Evolutionary conservation across 2,888 invertebrate species (phyloP).

Genomic region (Panopea generosa): DNA sequence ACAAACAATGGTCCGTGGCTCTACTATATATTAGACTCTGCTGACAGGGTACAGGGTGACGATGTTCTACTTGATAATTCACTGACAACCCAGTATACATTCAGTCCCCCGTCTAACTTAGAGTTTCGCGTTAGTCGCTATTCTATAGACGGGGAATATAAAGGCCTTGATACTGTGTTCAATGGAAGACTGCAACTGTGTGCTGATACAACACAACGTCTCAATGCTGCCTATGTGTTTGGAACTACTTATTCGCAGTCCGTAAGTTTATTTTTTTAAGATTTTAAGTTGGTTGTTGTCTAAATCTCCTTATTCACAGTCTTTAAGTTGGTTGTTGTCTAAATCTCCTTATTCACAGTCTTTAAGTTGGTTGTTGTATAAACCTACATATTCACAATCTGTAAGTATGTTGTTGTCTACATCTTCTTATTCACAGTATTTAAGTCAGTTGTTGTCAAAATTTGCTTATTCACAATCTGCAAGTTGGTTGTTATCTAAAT

Average conservation of each 20-base stretch:
- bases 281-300: too few relatives aligned
- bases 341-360: too few relatives aligned
- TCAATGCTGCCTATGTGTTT: constrained; percentile 84
- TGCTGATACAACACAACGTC: constrained; percentile 68
- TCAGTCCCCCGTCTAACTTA: constrained; percentile 73
- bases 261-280: too few relatives aligned
- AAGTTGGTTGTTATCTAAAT: too few relatives aligned
- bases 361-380: too few relatives aligned
- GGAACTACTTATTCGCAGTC: constrained; percentile 83
- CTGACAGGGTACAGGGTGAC: constrained; percentile 51
- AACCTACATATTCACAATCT: too few relatives aligned
- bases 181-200: constrained; percentile 85
- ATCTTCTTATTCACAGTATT: too few relatives aligned
- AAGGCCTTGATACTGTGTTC: constrained; percentile 76
- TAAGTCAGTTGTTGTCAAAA: too few relatives aligned
- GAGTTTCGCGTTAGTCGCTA: constrained; percentile 81
- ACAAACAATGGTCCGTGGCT: constrained; percentile 76
- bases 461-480: too few relatives aligned
- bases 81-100: constrained; percentile 76
- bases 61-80: constrained; percentile 66
- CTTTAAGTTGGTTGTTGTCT: too few relatives aligned
- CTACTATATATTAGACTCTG: constrained; percentile 66
- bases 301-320: too few relatives aligned
- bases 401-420: too few relatives aligned
- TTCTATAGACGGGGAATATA: constrained; percentile 82